Percentiles rank a stretch among this genome's conserved stretches.
Evolutionary conservation across 1,140 invertebrate genomes (phyloP).

Genomic region (Panulirus ornatus): DNA sequence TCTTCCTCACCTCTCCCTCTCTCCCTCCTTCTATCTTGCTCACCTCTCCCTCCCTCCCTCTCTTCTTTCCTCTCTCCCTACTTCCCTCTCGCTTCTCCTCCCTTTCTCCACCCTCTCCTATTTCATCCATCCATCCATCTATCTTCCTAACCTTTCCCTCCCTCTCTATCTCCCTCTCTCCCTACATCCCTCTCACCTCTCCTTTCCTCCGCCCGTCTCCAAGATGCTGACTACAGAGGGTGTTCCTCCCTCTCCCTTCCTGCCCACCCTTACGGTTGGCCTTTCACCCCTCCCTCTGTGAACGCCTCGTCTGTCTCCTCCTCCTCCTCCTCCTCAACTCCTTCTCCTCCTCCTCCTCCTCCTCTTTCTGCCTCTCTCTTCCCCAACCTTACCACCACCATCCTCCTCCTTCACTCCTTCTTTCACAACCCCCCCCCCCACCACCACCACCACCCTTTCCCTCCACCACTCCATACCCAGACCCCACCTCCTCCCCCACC

Average conservation of each 20-base stretch:
- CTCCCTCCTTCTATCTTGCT: neutral
- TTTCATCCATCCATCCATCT: neutral
- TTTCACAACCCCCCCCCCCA: neutral
- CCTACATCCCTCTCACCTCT: neutral
- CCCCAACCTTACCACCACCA: neutral
- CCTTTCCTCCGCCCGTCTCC: neutral
- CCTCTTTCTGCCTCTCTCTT: neutral
- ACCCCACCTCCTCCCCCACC: neutral
- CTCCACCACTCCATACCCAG: neutral
- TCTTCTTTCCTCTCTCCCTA: neutral
- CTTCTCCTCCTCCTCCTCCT: neutral
- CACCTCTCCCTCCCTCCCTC: neutral
- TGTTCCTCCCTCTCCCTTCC: too few relatives aligned
- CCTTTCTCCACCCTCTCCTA: neutral
- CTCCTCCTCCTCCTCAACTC: neutral
- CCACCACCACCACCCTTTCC: neutral
- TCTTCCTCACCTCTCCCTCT: neutral
- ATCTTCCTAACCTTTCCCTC: neutral
- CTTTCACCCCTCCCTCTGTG: too few relatives aligned
- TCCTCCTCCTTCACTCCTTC: neutral
- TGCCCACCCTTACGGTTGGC: too few relatives aligned
- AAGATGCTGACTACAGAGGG: too few relatives aligned
- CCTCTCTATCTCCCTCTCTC: neutral
- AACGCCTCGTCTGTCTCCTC: slow-evolving; percentile 1
- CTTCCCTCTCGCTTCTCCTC: neutral